Evolutionary conservation across 2,888 invertebrate species (phyloP).

Genomic region (Punctoribates punctum): DNA sequence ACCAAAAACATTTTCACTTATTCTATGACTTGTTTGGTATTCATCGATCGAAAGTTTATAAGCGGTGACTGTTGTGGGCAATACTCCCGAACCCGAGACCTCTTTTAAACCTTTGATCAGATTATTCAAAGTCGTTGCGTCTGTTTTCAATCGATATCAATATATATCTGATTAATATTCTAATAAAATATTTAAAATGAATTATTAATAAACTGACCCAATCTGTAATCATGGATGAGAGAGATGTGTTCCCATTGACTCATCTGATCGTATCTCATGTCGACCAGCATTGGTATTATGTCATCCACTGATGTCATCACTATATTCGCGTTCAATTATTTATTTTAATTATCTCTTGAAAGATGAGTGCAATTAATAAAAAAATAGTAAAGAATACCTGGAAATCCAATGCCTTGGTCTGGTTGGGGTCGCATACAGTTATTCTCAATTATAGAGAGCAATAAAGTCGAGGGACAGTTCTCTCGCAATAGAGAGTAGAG

Average conservation of each 20-base stretch:
- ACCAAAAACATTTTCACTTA: not conserved
- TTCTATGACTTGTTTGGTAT: not conserved
- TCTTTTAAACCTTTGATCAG: conserved; percentile 40
- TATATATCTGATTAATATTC: too few relatives aligned
- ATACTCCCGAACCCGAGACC: conserved; percentile 38
- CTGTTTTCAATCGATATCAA: conserved; percentile 25
- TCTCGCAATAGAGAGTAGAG: conserved; percentile 36
- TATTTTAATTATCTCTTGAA: not conserved
- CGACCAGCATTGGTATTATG: conserved; percentile 46
- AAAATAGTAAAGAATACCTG: conserved; percentile 32
- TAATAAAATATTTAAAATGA: too few relatives aligned
- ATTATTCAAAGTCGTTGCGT: conserved; percentile 43
- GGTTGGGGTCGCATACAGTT: conserved; percentile 44
- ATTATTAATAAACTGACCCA: too few relatives aligned
- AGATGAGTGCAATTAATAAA: too few relatives aligned
- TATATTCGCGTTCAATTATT: not conserved
- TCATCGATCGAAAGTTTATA: conserved; percentile 38
- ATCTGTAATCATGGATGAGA: conserved; percentile 46
- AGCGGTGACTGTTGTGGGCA: conserved; percentile 44
- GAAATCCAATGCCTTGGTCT: conserved; percentile 45
- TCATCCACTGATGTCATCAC: conserved; percentile 42
- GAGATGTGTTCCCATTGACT: conserved; percentile 47
- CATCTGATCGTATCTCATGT: conserved; percentile 46
- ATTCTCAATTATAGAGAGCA: conserved; percentile 43
- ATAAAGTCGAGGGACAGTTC: conserved; percentile 41